A percentile compares a stretch with the other conserved stretches of the same genome.
Conservation (phyloP, 2,113 vertebrate genomes). For the Pterocles orientalis region DNA sequence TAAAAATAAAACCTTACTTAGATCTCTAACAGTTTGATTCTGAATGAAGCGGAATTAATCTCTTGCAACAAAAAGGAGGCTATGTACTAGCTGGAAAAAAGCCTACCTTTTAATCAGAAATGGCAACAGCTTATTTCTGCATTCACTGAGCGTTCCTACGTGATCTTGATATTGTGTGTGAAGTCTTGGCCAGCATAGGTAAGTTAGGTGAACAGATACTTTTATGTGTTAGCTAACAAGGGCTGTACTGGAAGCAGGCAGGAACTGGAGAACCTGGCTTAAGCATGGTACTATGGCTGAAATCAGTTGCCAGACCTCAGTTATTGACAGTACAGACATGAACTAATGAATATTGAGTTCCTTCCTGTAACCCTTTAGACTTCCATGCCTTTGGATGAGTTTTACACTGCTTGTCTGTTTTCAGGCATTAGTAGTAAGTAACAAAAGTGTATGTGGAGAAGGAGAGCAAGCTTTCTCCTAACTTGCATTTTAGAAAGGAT, state of each 20-base stretch:
- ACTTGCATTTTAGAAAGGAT: background rate
- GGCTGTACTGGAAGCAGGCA: background rate
- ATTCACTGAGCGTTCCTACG: background rate
- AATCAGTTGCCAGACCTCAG: background rate
- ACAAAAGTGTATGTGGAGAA: background rate
- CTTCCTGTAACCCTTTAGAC: background rate
- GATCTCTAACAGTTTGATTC: background rate
- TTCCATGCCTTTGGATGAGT: background rate
- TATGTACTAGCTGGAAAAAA: background rate
- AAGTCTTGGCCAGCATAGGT: background rate
- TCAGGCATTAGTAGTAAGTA: background rate
- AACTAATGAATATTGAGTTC: background rate
- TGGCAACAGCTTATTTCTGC: background rate
- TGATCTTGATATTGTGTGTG: background rate
- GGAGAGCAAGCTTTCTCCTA: background rate
- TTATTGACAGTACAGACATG: rapidly evolving
- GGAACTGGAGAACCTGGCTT: background rate
- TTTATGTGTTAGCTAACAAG: background rate
- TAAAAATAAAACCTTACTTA: background rate
- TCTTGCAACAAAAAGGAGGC: background rate
- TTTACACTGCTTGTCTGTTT: background rate
- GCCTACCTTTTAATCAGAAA: background rate
- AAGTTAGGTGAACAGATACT: background rate
- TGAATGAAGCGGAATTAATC: background rate
- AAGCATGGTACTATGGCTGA: background rate